A percentile compares a stretch with the other conserved stretches of the same genome.
Evolutionary conservation across 1,140 invertebrate genomes (phyloP).

Genomic region (Caerostris extrusa): DNA sequence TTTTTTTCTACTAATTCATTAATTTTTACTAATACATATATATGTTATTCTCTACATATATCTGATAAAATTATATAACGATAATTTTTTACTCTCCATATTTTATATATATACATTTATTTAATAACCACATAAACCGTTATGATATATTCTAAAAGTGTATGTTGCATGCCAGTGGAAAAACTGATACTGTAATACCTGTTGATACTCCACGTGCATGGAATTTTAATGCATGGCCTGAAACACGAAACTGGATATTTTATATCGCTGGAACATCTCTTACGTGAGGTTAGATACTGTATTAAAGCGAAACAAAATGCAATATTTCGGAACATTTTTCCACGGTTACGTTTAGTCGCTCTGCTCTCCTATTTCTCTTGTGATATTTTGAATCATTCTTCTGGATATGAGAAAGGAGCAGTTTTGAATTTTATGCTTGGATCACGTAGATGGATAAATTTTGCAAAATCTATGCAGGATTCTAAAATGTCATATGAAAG

Average conservation of each 20-base stretch:
- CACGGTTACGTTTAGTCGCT: background rate
- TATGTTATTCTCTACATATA: too few relatives aligned
- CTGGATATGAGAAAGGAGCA: background rate
- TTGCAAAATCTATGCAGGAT: background rate
- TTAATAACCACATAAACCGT: too few relatives aligned
- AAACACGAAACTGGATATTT: background rate
- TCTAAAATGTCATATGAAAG: background rate
- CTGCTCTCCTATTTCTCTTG: background rate
- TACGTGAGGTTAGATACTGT: conserved; percentile 1
- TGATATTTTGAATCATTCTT: background rate
- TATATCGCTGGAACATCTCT: background rate
- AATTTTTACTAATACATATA: too few relatives aligned
- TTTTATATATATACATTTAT: too few relatives aligned
- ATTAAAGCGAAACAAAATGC: background rate
- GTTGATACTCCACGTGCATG: background rate
- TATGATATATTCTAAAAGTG: too few relatives aligned
- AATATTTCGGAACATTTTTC: background rate
- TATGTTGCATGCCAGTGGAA: too few relatives aligned
- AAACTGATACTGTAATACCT: background rate
- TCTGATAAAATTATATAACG: too few relatives aligned
- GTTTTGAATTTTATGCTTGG: background rate
- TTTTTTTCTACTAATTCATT: too few relatives aligned
- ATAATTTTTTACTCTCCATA: too few relatives aligned
- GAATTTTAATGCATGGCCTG: background rate
- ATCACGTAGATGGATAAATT: background rate